Conservation (phyloP, 2,888 invertebrate species). For the Empis livida region DNA sequence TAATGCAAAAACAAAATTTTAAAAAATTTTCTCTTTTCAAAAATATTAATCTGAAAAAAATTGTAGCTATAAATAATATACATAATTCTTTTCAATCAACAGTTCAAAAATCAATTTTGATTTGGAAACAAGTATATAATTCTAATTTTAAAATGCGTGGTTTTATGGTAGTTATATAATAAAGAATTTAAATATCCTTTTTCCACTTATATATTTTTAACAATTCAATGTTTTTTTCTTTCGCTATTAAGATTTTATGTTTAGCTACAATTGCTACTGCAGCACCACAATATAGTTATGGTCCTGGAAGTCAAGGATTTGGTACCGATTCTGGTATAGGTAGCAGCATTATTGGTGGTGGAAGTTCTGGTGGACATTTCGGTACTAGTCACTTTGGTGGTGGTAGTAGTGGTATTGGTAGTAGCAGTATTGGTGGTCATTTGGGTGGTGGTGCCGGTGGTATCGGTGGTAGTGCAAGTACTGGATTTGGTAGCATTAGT, state of each 20-base stretch:
- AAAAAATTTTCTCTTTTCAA: too few species aligned
- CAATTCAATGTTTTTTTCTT: not conserved
- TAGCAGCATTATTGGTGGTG: not conserved
- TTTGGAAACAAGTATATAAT: too few species aligned
- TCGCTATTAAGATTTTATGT: not conserved
- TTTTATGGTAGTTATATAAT: not conserved
- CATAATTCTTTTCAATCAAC: too few species aligned
- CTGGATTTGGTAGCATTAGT: not conserved
- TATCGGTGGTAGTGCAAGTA: not conserved
- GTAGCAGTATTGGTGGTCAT: not conserved
- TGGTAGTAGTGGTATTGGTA: too few species aligned
- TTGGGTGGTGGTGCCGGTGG: not conserved
- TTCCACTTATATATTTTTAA: too few species aligned
- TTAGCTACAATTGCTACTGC: not conserved
- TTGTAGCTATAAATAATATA: too few species aligned
- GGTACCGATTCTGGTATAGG: not conserved
- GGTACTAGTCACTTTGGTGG: too few species aligned
- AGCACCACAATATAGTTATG: not conserved
- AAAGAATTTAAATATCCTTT: too few species aligned
- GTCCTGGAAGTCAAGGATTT: not conserved
- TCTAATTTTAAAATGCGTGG: not conserved
- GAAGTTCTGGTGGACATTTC: too few species aligned
- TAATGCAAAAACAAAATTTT: too few species aligned
- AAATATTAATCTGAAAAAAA: too few species aligned
- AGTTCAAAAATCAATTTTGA: too few species aligned